Base-by-base conservation (phyloP, 2,888 invertebrate species). In the Mesorhabditis sp. region DNA sequence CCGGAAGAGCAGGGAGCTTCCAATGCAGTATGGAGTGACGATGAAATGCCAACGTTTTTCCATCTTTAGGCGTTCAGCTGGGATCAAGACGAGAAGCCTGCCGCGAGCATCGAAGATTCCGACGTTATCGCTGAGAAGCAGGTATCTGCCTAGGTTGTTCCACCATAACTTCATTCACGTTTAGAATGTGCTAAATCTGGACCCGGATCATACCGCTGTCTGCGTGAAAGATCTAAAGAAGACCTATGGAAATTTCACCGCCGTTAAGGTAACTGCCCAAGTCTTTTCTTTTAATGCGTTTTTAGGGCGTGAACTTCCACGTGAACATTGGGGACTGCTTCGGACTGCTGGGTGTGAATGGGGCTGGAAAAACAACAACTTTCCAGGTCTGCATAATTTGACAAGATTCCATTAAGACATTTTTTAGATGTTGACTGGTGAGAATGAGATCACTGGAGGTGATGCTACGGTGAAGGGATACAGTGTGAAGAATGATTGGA, bases 361-460 rank as follows among this genome's bases (percentile, higher is more conserved):
- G 81, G 4, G 82, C 82, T 45, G 82, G 82, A 66, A 82, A 82
- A 70, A 82, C 82, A n/a, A 78, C 79, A 6, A 82, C 82, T 10
- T 82, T 82, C 79, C 80, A 79, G 65, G 58, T 50, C n/a, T 50
- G 2, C n/a, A 13, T 50, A 13, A 50, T 13, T 13, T 50, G n/a
- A 10, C 2, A 50, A 50, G 7, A 50, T 10, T 50, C 10, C n/a
- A 50, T n/a, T 13, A 50, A 50, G 43, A 65, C 2, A 10, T 15
- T 43, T 7, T 67, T 28, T 66, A 72, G 58, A 78, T 80, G 79
- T 63, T 82, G 6, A 81, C 80, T 13, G 82, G 82, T 45, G 83
- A 83, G 70, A 83, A 80, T 45, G 58, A 72, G 45, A 74, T 82
- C 13, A 70, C 78, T 15, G 74, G 71, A 41, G 83, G 83, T 61